Percentiles rank a stretch among this genome's conserved stretches.
phyloP scores from a whole-genome alignment of 2,113 vertebrate species.

The Amblyopsis rosae region DNA sequence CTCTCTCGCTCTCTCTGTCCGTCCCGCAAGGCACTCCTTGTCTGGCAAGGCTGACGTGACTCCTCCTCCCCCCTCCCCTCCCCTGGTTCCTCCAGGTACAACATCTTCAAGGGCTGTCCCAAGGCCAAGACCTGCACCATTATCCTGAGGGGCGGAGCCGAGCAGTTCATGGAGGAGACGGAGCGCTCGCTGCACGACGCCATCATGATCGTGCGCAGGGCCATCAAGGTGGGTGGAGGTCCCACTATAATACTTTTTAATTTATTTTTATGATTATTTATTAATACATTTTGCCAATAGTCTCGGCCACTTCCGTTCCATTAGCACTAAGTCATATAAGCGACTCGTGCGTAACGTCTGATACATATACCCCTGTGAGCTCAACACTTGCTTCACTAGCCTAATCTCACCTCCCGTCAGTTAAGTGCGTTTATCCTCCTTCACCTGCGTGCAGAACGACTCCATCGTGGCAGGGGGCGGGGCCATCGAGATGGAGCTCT shows the following conservation, averaged over 20 bases:
- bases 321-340: no score
- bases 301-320: no score
- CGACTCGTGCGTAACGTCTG: no score
- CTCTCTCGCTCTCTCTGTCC: background rate
- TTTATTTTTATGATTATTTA: no score
- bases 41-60: background rate
- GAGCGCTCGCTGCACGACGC: constrained; percentile 96
- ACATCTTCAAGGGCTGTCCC: constrained; percentile 94
- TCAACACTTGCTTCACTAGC: no score
- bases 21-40: background rate
- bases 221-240: constrained; percentile 86
- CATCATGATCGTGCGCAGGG: constrained; percentile 97
- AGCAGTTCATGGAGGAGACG: constrained; percentile 98
- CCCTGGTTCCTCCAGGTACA: constrained; percentile 81
- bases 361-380: no score
- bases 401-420: no score
- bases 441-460: constrained; percentile 81
- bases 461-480: constrained; percentile 93
- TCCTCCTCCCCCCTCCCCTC: background rate
- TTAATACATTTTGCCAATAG: no score
- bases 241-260: no score
- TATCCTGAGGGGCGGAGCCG: constrained; percentile 90
- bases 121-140: constrained; percentile 95
- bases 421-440: no score
- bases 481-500: constrained; percentile 98